Percentiles rank a stretch among this genome's conserved stretches.
Evolutionary conservation across 2,888 invertebrate genomes (phyloP).

Genomic region (Scaptomyza caliginosa): DNA sequence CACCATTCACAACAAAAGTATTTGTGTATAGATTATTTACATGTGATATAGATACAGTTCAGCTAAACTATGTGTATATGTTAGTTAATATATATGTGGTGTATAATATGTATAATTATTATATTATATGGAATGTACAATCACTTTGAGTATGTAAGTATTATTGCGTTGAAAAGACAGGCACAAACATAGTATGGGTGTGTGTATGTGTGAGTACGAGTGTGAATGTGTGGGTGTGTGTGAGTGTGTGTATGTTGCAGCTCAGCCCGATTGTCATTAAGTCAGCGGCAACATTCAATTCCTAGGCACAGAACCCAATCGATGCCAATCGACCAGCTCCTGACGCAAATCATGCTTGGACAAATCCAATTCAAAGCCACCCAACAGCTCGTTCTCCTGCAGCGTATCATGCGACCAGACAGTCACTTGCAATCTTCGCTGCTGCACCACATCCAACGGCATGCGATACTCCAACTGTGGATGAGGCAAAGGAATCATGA

Average conservation of each 20-base stretch:
- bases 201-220: conserved; percentile 12
- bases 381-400: conserved; percentile 97
- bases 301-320: conserved; percentile 85
- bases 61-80: conserved; percentile 34
- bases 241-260: conserved; percentile 8
- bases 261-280: conserved; percentile 48
- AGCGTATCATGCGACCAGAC: conserved; percentile 97
- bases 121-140: conserved; percentile 73
- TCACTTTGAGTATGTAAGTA: conserved; percentile 75
- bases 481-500: not conserved
- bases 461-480: conserved; percentile 94
- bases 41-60: conserved; percentile 36
- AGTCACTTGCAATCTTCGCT: conserved; percentile 93
- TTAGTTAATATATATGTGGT: conserved; percentile 23
- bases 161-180: conserved; percentile 76
- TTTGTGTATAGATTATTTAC: conserved; percentile 34
- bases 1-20: conserved; percentile 9
- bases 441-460: conserved; percentile 90
- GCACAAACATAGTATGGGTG: conserved; percentile 53
- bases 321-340: conserved; percentile 95
- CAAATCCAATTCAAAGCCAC: conserved; percentile 94
- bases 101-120: conserved; percentile 36
- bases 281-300: conserved; percentile 41
- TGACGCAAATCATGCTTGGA: conserved; percentile 89
- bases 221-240: conserved; percentile 15